Evolutionary conservation across 1,140 invertebrate species (phyloP).

Genomic region (Zaprionus gabonicus): DNA sequence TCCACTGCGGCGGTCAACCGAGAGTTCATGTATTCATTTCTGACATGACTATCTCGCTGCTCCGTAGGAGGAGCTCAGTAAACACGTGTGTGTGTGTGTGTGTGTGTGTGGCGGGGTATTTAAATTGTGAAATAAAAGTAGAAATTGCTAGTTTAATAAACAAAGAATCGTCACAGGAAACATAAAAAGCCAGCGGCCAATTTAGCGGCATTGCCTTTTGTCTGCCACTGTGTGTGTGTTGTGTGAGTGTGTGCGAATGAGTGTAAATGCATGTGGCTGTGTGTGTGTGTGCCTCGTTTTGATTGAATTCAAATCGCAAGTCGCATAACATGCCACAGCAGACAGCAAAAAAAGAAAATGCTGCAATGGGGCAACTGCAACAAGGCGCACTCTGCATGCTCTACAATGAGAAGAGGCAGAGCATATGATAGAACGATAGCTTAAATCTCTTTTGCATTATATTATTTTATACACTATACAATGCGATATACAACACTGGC

Average conservation of each 20-base stretch:
- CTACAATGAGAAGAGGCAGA: too few relatives aligned
- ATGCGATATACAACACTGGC: too few relatives aligned
- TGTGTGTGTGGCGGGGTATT: constrained; percentile 46
- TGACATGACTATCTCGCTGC: constrained; percentile 63
- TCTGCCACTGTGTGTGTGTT: constrained; percentile 7
- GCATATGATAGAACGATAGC: too few relatives aligned
- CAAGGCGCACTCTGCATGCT: constrained; percentile 15
- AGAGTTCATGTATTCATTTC: constrained; percentile 81
- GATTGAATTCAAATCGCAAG: constrained; percentile 84
- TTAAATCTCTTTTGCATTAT: too few relatives aligned
- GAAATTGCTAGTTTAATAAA: constrained; percentile 70
- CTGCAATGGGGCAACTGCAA: not conserved
- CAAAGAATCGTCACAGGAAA: constrained; percentile 73
- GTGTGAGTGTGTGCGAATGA: constrained; percentile 10
- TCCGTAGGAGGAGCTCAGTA: constrained; percentile 17
- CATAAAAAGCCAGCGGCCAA: constrained; percentile 78
- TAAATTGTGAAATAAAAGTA: constrained; percentile 82
- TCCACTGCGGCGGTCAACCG: constrained; percentile 68
- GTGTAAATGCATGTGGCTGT: not conserved
- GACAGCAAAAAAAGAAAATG: constrained; percentile 36
- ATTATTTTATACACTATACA: too few relatives aligned
- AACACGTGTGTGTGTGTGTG: constrained; percentile 2
- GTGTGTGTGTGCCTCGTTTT: constrained; percentile 64
- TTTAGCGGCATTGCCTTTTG: constrained; percentile 69
- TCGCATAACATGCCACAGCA: constrained; percentile 51